Evolutionary conservation across 2,888 invertebrate species (phyloP).

Genomic region (Metellina segmentata): DNA sequence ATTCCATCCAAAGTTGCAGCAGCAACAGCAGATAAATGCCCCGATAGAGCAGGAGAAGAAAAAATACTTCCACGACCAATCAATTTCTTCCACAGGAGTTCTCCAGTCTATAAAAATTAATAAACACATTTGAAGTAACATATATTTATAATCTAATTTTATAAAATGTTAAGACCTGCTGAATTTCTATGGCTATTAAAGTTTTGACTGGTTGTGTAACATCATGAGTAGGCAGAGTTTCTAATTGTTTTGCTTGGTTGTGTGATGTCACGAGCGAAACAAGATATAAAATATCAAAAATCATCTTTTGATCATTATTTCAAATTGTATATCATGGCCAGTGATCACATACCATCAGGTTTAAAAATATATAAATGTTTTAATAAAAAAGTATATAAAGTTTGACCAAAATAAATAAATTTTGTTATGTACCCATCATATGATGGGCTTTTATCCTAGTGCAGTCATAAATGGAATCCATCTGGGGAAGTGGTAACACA

Average conservation of each 20-base stretch:
- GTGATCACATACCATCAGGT: no score
- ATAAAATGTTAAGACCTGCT: not conserved
- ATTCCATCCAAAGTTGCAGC: slow-evolving; percentile 85
- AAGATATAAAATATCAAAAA: no score
- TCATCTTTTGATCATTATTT: no score
- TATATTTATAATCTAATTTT: not conserved
- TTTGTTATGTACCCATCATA: not conserved
- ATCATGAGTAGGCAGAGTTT: no score
- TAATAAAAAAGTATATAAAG: no score
- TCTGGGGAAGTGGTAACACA: not conserved
- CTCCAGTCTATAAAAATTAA: slow-evolving; percentile 76
- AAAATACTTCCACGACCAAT: slow-evolving; percentile 83
- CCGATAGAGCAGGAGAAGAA: slow-evolving; percentile 81
- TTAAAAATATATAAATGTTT: no score
- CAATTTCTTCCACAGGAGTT: slow-evolving; percentile 80
- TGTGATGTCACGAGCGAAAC: no score
- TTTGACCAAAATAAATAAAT: not conserved
- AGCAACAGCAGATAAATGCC: slow-evolving; percentile 80
- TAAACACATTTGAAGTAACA: not conserved
- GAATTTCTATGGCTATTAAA: no score
- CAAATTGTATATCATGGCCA: no score
- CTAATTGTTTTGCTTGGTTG: no score
- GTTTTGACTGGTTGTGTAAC: no score
- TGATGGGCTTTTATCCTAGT: not conserved
- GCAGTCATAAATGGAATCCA: not conserved